Percentiles rank a stretch among this genome's conserved stretches.
phyloP scores from a whole-genome alignment of 2,113 vertebrate genomes.

The Eulacestoma nigropectus region DNA sequence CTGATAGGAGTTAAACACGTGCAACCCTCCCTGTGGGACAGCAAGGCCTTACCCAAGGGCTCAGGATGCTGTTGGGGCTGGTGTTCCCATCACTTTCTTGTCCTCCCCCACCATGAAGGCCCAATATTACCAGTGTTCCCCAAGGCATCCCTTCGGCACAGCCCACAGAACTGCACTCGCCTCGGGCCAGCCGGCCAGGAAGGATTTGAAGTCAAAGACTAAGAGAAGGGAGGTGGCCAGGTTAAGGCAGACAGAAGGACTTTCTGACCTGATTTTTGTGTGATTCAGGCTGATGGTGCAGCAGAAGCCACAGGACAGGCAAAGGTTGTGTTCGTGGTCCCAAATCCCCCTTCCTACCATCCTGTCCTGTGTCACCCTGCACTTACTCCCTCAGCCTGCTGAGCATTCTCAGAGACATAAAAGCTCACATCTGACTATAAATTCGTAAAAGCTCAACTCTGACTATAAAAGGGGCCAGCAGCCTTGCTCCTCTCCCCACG shows the following conservation, averaged over 20 bases:
- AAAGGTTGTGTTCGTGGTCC: background rate
- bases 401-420: background rate
- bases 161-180: accelerated
- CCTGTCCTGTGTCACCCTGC: background rate
- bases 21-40: background rate
- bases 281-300: too few relatives aligned
- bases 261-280: background rate
- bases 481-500: background rate
- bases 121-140: accelerated
- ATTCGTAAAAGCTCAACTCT: background rate
- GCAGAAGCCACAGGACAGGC: background rate
- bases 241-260: too few relatives aligned
- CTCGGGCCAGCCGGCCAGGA: background rate
- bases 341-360: background rate
- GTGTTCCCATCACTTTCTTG: background rate
- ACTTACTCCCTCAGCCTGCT: background rate
- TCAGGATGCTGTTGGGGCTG: background rate
- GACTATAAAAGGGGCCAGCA: background rate
- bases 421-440: background rate
- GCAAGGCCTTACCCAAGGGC: background rate
- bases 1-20: background rate
- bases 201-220: background rate
- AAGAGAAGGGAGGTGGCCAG: background rate
- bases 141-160: background rate
- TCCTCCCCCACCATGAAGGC: background rate